phyloP scores from a whole-genome alignment of 2,888 invertebrate species.

The Deladenus siricidicola region DNA sequence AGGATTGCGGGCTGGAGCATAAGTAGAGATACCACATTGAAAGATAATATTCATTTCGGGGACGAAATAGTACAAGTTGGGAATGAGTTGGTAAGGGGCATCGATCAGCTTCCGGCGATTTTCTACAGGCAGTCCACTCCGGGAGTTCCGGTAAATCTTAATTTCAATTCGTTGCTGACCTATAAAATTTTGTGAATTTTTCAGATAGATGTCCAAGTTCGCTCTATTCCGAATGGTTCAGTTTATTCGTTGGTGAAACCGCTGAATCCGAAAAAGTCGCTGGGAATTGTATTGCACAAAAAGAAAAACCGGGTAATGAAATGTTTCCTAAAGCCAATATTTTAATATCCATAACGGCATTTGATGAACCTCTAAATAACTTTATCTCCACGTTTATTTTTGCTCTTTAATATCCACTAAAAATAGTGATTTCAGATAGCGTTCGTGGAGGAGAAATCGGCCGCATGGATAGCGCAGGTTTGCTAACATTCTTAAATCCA shows the following conservation, averaged over 20 bases:
- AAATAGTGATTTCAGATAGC: constrained; percentile 13
- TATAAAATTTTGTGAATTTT: too few species aligned
- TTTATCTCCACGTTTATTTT: too few species aligned
- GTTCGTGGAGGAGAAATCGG: constrained; percentile 1
- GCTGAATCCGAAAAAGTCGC: constrained; percentile 15
- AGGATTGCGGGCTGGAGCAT: constrained; percentile 27
- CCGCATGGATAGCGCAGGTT: constrained; percentile 3
- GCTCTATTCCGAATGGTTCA: constrained; percentile 18
- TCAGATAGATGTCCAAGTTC: constrained; percentile 19
- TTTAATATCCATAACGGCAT: too few species aligned
- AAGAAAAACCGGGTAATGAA: constrained; percentile 26
- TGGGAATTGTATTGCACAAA: constrained; percentile 28
- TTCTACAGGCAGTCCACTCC: constrained; percentile 23
- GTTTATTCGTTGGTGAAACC: constrained; percentile 21
- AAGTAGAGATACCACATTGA: constrained; percentile 7
- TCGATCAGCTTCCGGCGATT: constrained; percentile 11
- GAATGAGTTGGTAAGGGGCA: not conserved
- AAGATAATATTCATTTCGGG: constrained; percentile 21
- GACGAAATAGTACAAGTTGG: constrained; percentile 23
- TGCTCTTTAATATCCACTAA: too few species aligned
- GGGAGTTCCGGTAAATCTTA: constrained; percentile 19
- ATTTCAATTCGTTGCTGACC: not conserved
- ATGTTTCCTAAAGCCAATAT: too few species aligned
- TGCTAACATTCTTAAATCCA: not conserved
- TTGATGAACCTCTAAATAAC: too few species aligned